Evolutionary conservation across 1,140 invertebrate species (phyloP), one percentile per base, ranked within the genome.

Genomic region (Apis dorsata): DNA sequence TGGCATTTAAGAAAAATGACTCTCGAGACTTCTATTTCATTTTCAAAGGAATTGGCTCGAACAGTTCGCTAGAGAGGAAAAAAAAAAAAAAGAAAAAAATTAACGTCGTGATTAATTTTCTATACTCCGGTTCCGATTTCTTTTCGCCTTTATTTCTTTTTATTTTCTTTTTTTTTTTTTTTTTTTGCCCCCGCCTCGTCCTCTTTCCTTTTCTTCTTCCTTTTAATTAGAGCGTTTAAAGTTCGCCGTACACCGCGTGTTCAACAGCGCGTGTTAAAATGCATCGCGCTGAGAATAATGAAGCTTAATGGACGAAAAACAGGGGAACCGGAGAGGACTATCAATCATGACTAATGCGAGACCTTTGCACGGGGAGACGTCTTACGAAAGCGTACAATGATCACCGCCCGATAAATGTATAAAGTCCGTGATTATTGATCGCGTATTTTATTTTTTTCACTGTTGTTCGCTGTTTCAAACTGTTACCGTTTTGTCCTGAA

Each of bases 251-350:
- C 34, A 24, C 34, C 34, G 12, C 28, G 71, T 34, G 34, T 9
- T 28, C 13, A 72, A 34, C 24, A 21, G 34, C 34, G 59, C 55
- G 34, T 57, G 76, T 70, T 79, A 74, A 84, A 86, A 76, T 69
- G 84, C 76, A 84, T 84, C 76, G 78, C 71, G 71, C 82, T 63
- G 63, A 80, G 82, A 84, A 87, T 87, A 86, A 87, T 87, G 85
- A 84, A 78, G 85, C 78, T 80, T 87, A 87, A 87, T 87, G 86
- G 83, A 79, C 79, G 81, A 81, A 87, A 87, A 87, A 87, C 82
- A 86, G 84, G 85, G 72, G 65, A 87, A 81, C 85, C 53, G 49
- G 66, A 63, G 44, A 34, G 53, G 15, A 73, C 85, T 87, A 87
- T 87, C 85, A 84, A 87, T 87, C 86, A 87, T 84, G 75, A 84